Conservation (phyloP, 2,113 vertebrate genomes). For the Silurus asotus region DNA sequence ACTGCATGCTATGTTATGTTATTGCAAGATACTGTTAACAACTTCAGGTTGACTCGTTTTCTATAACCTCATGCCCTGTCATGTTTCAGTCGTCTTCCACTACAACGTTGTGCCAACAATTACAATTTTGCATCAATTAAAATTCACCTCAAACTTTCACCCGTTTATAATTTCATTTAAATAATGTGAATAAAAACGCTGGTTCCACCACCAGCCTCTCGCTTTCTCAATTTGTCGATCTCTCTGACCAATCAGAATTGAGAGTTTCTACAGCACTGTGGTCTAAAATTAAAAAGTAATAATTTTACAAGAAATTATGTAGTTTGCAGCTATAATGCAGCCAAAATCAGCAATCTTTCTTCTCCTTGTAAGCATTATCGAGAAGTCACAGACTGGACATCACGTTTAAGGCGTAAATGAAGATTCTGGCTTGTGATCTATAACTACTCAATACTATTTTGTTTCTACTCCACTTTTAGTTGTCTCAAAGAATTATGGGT, state of each 20-base stretch:
- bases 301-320: background rate
- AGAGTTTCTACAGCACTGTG: background rate
- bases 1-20: too few species aligned
- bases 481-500: background rate
- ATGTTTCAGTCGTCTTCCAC: too few species aligned
- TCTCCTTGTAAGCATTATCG: background rate
- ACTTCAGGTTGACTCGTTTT: too few species aligned
- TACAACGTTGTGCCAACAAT: too few species aligned
- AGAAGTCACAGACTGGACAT: background rate
- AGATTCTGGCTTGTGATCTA: background rate
- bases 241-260: background rate
- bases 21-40: too few species aligned
- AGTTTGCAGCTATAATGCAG: background rate
- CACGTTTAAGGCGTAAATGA: background rate
- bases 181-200: too few species aligned
- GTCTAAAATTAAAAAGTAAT: background rate
- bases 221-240: background rate
- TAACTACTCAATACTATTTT: background rate
- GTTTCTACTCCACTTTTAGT: background rate
- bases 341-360: background rate
- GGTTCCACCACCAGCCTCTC: background rate
- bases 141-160: too few species aligned
- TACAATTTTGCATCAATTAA: too few species aligned
- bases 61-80: too few species aligned
- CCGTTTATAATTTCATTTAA: too few species aligned